Base-by-base conservation (phyloP, 2,888 invertebrate species). In the Drosophila siamana region DNA sequence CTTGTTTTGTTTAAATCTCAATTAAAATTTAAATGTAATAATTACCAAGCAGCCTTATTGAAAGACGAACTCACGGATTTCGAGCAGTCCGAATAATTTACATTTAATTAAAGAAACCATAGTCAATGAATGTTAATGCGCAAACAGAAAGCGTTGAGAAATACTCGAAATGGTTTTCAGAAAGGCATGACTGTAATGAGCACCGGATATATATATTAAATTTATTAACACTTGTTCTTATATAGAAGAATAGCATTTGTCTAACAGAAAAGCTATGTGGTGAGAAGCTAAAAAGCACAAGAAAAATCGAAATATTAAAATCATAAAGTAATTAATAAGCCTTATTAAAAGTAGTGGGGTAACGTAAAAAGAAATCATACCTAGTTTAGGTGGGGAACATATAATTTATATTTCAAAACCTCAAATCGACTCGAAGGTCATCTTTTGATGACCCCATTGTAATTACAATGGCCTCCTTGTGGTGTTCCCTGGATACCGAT, bases 371-470 rank as follows among this genome's bases (percentile, higher is more conserved):
- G 4, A 24, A 24, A 4, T 4, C 1, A 30, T 30, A 9, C 19
- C 19, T 30, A 30, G 30, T 3, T 4, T 36, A 36, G 36, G 36
- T 36, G 36, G 36, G 36, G 36, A 36, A 36, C 36, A 36, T 36
- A 24, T 24, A 24, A 15, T 26, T 5, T 13, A 26, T 15, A 26
- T 52, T 52, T 30, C 41, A 52, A 13, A 7, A 28, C 40, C 38
- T 52, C 52, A 52, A 52, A 40, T 52, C 52, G 28, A 41, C 41
- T 52, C 52, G 41, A 28, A 41, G 41, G 43, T 52, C n/a, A n/a
- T n/a, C n/a, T n/a, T n/a, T n/a, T n/a, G n/a, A n/a, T n/a, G n/a
- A n/a, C n/a, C n/a, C n/a, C n/a, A n/a, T n/a, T n/a, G n/a, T n/a
- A n/a, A n/a, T n/a, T n/a, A n/a, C n/a, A n/a, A n/a, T n/a, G n/a